These are phyloP conservation scores for Passerina amoena DNA, from an alignment of 2,113 vertebrate genomes.

Conservation along the genomic window DNA sequence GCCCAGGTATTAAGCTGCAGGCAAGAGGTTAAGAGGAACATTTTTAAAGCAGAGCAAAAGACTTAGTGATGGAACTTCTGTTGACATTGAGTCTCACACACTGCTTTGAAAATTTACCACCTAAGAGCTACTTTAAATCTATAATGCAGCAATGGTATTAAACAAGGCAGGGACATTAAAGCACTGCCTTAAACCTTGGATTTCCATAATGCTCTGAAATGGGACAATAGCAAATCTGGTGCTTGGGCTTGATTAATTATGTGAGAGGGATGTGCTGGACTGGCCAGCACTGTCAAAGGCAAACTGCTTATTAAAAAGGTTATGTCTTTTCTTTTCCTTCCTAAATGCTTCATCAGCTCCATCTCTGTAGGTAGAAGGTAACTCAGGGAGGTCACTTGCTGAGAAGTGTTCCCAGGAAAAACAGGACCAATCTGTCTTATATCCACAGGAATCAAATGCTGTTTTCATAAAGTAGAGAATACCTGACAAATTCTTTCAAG, in stretches of 20 bases:
- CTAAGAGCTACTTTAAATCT: conserved; percentile 19
- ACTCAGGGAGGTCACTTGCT: neutral
- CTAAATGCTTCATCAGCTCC: neutral
- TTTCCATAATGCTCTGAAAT: conserved; percentile 29
- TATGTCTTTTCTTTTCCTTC: conserved; percentile 4
- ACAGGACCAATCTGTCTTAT: neutral
- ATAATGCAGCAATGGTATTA: conserved; percentile 18
- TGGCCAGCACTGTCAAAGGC: neutral
- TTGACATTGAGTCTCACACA: neutral
- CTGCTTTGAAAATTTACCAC: conserved; percentile 27
- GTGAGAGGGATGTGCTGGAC: neutral
- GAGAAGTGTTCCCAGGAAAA: neutral
- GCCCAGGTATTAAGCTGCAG: neutral
- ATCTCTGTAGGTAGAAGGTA: neutral
- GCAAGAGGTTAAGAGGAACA: neutral
- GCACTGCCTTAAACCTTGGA: conserved; percentile 10
- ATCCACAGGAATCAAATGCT: neutral
- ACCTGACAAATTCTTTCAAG: neutral
- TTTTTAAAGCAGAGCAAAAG: neutral
- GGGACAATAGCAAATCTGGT: neutral
- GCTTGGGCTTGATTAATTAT: conserved; percentile 40
- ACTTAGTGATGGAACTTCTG: neutral
- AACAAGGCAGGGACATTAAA: neutral
- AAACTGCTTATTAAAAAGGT: conserved; percentile 25
- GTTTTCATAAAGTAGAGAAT: neutral